Base-by-base conservation (phyloP, 2,113 vertebrate species). In the Calonectris borealis region DNA sequence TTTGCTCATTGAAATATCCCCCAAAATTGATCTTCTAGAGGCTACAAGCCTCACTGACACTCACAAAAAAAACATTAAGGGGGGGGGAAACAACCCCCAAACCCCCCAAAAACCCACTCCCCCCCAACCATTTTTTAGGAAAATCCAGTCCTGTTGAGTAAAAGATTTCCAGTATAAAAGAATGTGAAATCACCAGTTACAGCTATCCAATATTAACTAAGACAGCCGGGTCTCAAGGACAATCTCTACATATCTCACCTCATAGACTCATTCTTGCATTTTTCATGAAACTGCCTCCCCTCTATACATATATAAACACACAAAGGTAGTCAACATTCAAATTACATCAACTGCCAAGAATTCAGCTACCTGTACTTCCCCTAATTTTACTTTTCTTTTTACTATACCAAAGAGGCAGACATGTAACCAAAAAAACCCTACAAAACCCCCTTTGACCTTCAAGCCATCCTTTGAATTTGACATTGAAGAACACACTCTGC, bases 401-500 rank as follows among this genome's bases (percentile, higher is more conserved):
- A 17, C 24, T 85, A 15, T 40, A 84, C 2, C 34, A 72, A 78
- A n/a, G 24, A 81, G 22, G 44, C 29, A 71, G 48, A 58, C 6
- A 10, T 2, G 7, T 40, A 62, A 91, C 26, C 1, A 51, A 58
- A 68, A 84, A 10, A 40, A 25, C 46, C 11, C 19, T 24, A 58
- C 46, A 54, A 62, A 87, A 29, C 3, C 8, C 10, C 14, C 21
- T 80, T 38, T 34, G 40, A 90, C 84, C 84, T 97, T 91, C 34
- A 85, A 88, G 15, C 3, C 16, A 32, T 69, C 48, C 70, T 90
- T 73, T 96, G 73, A 79, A 85, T 82, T 26, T 73, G 40, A 88
- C 62, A 60, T 24, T 65, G 88, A 91, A 89, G 65, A 91, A 77
- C 54, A 48, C 5, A 19, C 7, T 91, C 68, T 34, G 34, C 17